These are phyloP conservation scores for Megaceryle alcyon DNA, from an alignment of 2,797 vertebrate species.

Conservation along the genomic window DNA sequence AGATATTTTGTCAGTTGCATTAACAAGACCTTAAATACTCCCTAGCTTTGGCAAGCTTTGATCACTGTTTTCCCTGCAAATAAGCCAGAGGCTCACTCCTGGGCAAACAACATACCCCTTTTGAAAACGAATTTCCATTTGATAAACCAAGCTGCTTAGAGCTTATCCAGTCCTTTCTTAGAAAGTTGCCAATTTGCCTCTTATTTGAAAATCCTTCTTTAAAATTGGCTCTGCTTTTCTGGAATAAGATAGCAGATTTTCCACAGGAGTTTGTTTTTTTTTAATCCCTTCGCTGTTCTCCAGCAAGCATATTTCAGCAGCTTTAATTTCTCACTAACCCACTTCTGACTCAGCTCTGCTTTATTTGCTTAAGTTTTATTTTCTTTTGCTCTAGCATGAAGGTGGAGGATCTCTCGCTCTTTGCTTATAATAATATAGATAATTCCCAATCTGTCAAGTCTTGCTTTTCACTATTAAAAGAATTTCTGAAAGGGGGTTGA, in stretches of 20 bases:
- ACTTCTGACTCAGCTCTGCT: conserved; percentile 30
- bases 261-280: conserved; percentile 56
- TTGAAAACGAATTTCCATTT: conserved; percentile 54
- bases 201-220: conserved; percentile 52
- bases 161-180: conserved; percentile 52
- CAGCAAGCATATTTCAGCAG: conserved; percentile 1
- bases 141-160: conserved; percentile 52
- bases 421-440: conserved; percentile 32
- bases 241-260: conserved; percentile 59
- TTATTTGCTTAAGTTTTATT: conserved; percentile 35
- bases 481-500: neutral
- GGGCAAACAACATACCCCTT: neutral
- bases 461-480: conserved; percentile 4
- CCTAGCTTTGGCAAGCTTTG: conserved; percentile 32
- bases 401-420: neutral
- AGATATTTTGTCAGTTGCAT: conserved; percentile 31
- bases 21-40: conserved; percentile 19
- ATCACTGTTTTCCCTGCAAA: conserved; percentile 12
- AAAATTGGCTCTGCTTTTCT: conserved; percentile 51
- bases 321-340: conserved; percentile 51
- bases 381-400: neutral
- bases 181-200: conserved; percentile 50
- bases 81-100: neutral
- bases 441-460: conserved; percentile 14
- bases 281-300: conserved; percentile 48